Conservation (phyloP, 2,113 vertebrate genomes). For the Geococcyx californianus region DNA sequence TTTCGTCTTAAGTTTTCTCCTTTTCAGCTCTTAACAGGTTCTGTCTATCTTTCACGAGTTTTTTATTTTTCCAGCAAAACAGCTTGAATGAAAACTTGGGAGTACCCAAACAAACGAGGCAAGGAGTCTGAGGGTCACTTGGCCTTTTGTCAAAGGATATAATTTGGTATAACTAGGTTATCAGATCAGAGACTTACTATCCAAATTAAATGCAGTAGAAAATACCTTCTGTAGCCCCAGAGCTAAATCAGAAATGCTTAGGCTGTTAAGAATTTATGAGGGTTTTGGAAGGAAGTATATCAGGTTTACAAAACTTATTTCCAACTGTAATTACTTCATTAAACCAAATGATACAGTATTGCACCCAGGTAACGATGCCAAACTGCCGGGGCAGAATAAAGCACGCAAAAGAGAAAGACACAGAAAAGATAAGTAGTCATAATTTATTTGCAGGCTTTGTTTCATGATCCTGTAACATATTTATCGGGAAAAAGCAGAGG, state of each 20-base stretch:
- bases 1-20: neutral
- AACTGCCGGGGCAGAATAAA: neutral
- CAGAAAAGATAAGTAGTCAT: constrained; percentile 34
- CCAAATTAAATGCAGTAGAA: neutral
- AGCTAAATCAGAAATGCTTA: neutral
- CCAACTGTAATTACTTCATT: neutral
- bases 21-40: neutral
- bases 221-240: neutral
- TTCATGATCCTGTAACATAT: constrained; percentile 60
- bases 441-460: constrained; percentile 60
- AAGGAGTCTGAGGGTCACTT: neutral
- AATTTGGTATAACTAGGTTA: neutral
- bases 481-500: constrained; percentile 31
- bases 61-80: neutral
- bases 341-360: neutral
- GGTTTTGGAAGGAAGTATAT: constrained; percentile 1
- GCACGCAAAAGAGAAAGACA: neutral
- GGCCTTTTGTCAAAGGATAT: neutral
- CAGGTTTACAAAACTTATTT: constrained; percentile 26
- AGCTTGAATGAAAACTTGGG: neutral
- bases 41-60: too few species aligned
- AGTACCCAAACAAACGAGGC: neutral
- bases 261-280: neutral
- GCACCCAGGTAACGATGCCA: neutral
- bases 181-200: neutral